Conservation (phyloP, 1,140 invertebrate genomes). For the Drosophila grimshawi region DNA sequence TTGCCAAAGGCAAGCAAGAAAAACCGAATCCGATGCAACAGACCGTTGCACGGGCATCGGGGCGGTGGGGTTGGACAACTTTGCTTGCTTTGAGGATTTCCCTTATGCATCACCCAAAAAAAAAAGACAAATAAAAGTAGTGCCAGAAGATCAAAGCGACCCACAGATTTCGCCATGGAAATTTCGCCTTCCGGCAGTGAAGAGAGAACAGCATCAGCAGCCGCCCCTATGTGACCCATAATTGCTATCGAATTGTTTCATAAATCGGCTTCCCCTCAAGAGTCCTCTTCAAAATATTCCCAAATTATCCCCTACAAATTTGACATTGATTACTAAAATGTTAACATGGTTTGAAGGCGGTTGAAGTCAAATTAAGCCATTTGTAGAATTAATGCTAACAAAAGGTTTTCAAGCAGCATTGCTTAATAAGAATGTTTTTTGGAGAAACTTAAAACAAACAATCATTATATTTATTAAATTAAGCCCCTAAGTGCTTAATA, state of each 20-base stretch:
- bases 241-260: slow-evolving; percentile 16
- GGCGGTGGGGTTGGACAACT: not conserved
- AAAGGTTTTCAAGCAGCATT: too few species aligned
- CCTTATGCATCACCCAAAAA: slow-evolving; percentile 39
- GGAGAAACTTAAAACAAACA: too few species aligned
- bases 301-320: too few species aligned
- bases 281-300: too few species aligned
- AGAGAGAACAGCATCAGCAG: not conserved
- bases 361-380: too few species aligned
- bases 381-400: too few species aligned
- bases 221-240: slow-evolving; percentile 30
- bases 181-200: slow-evolving; percentile 27
- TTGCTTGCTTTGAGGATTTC: not conserved
- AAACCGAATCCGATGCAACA: slow-evolving; percentile 11
- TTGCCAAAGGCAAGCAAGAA: slow-evolving; percentile 34
- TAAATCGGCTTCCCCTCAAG: not conserved
- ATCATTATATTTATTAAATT: too few species aligned
- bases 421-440: too few species aligned
- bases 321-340: too few species aligned
- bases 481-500: too few species aligned
- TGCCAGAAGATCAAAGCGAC: slow-evolving; percentile 45
- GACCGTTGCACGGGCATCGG: too few species aligned
- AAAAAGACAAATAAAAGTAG: slow-evolving; percentile 1
- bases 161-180: slow-evolving; percentile 8
- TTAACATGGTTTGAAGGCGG: too few species aligned